Evolutionary conservation across 1,140 invertebrate genomes (phyloP), one percentile per base, ranked within the genome.

Genomic region (Achatina immaculata): DNA sequence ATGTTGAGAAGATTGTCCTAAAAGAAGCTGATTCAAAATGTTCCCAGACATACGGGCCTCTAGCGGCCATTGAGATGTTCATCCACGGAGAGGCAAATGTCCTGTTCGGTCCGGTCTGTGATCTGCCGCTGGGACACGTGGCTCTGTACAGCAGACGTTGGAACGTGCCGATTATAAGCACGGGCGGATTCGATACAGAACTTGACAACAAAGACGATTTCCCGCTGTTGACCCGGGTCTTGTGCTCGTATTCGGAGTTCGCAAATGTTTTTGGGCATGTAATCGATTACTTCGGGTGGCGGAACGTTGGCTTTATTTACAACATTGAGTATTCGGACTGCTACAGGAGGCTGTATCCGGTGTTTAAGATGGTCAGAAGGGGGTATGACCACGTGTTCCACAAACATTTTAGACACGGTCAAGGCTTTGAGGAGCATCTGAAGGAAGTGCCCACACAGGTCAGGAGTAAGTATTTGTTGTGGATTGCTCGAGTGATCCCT

Each of bases 71-170:
- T 62, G 9, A 42, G 19, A 69, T 69, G 34, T 24, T 40, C 42
- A 38, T 42, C 16, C 14, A 68, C 19, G 6, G 7, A 28, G 75
- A 83, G 31, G 86, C 86, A 0, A 95, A 97, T 91, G 96, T 95
- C 0, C 96, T 98, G 88, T 93, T 98, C 86, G 97, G 97, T 0
- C 95, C 97, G 0, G 94, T 96, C 0, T 98, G 96, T 91, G 96
- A 97, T 85, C 98, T 97, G 90, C 96, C 96, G 0, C 93, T 98
- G 78, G 96, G 96, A 0, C 96, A 96, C 0, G 95, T 98, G 3
- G 95, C 95, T 1, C 92, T 96, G n/a, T 97, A 97, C 88, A 94
- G 95, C 1, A 68, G 45, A 0, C 94, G 94, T 36, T 98, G 96
- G 96, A 88, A 94, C 7, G 95, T 97, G 28, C 97, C 97, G 0